phyloP scores from a whole-genome alignment of 2,888 invertebrate species.

The Dryobota labecula region DNA sequence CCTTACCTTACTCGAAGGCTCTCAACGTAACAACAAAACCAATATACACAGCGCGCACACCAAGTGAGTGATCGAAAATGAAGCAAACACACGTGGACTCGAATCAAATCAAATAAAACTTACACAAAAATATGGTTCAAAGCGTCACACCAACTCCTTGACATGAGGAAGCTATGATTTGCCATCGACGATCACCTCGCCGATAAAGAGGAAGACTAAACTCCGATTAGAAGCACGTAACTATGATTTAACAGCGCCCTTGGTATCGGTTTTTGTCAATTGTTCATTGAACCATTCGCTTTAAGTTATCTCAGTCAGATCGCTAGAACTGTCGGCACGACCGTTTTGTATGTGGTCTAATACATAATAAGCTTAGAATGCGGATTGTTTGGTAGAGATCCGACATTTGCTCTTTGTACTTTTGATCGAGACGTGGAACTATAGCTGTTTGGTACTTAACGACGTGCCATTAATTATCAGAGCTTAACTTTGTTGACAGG shows the following conservation, averaged over 20 bases:
- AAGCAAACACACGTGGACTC: conserved; percentile 50
- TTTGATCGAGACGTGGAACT: conserved; percentile 16
- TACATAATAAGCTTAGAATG: conserved; percentile 51
- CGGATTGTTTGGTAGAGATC: conserved; percentile 22
- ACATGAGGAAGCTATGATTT: conserved; percentile 58
- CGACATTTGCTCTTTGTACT: conserved; percentile 53
- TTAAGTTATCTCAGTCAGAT: conserved; percentile 24
- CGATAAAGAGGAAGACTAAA: conserved; percentile 62
- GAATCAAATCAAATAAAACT: conserved; percentile 48
- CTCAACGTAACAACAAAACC: conserved; percentile 10
- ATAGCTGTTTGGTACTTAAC: neutral
- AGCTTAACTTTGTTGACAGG: conserved; percentile 9
- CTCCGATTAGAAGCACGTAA: conserved; percentile 43
- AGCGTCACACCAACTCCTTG: conserved; percentile 52
- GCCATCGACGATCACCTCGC: conserved; percentile 45
- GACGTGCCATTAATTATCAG: conserved; percentile 16
- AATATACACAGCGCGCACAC: conserved; percentile 44
- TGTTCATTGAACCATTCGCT: conserved; percentile 50
- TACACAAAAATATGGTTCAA: conserved; percentile 62
- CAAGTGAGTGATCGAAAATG: conserved; percentile 53
- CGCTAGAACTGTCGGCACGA: conserved; percentile 42
- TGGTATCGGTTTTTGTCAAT: conserved; percentile 60
- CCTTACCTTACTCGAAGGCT: conserved; percentile 30
- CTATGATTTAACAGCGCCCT: conserved; percentile 56
- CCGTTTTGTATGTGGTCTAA: conserved; percentile 49